Evolutionary conservation across 2,888 invertebrate genomes (phyloP), one percentile per base, ranked within the genome.

Genomic region (Netelia inedita): DNA sequence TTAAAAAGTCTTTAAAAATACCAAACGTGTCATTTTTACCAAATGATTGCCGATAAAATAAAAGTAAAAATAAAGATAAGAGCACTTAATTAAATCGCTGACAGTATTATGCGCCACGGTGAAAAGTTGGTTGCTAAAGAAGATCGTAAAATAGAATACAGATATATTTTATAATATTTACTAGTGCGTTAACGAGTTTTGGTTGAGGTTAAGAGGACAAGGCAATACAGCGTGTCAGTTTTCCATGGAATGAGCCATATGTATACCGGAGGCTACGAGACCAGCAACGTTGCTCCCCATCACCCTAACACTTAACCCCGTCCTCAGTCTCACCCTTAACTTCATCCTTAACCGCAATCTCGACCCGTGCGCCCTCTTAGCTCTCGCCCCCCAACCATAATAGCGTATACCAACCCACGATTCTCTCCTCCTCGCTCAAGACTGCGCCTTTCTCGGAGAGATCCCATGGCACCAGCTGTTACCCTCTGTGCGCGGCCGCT

Each of bases 331-430:
- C 83, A 76, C 83, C 79, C 83, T 83, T 80, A 83, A 79, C 83
- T 83, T 80, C 72, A 83, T 83, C 79, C 79, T 83, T 71, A 80
- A 80, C 83, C 83, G 75, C 83, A 75, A 83, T 79, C 75, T 83
- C 79, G 71, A 46, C 41, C 79, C 75, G 41, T 43, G 71, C 72
- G 71, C 79, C 72, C 79, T 80, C 72, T 72, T 50, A 72, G 71
- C 72, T 57, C 43, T 74, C 74, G 68, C 68, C 73, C 83, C 79
- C 21, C 61, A 35, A 66, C 43, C 66, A 65, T 65, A 73, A 6
- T 50, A 5, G 8, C 10, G 16, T 19, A 10, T 28, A 68, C 28
- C 74, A 74, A 69, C 74, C 69, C 69, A 69, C 69, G 69, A 69
- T 74, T 79, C 79, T 74, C 63, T 79, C 43, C 73, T 72, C 71